A percentile compares a stretch with the other conserved stretches of the same genome.
These are phyloP conservation scores for Tenthredo mesomela DNA, from an alignment of 2,888 invertebrate genomes.

Conservation along the genomic window DNA sequence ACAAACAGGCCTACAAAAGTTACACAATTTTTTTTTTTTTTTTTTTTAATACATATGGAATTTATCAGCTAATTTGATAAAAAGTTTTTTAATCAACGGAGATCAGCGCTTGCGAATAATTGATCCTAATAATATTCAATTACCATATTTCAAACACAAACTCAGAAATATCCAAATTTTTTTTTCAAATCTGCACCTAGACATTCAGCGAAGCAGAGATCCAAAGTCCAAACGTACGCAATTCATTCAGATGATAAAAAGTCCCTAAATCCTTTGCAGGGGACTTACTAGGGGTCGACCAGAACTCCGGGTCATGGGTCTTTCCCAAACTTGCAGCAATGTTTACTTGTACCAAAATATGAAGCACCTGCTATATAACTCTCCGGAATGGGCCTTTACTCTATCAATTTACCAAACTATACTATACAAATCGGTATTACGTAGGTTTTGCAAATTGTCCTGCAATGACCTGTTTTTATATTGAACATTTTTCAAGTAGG, in stretches of 20 bases:
- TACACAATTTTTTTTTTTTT: constrained; percentile 52
- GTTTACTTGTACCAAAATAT: no score
- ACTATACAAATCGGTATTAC: no score
- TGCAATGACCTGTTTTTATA: no score
- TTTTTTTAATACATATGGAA: constrained; percentile 50
- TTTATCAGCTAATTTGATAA: not conserved
- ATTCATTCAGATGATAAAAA: not conserved
- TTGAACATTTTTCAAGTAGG: no score
- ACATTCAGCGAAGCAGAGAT: not conserved
- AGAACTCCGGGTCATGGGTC: no score
- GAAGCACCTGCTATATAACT: no score
- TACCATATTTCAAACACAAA: not conserved
- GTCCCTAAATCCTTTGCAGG: constrained; percentile 47
- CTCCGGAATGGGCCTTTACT: no score
- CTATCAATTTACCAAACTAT: no score
- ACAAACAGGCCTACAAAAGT: constrained; percentile 59
- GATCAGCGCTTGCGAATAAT: not conserved
- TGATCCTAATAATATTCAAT: not conserved
- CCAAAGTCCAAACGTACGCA: not conserved
- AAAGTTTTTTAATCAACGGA: not conserved
- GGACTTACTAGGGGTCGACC: constrained; percentile 40
- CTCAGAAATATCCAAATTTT: not conserved
- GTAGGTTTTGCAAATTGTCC: no score
- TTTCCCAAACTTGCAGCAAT: no score
- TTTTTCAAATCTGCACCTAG: not conserved